Evolutionary conservation across 2,888 invertebrate species (phyloP).

Genomic region (Acrobasis consociella): DNA sequence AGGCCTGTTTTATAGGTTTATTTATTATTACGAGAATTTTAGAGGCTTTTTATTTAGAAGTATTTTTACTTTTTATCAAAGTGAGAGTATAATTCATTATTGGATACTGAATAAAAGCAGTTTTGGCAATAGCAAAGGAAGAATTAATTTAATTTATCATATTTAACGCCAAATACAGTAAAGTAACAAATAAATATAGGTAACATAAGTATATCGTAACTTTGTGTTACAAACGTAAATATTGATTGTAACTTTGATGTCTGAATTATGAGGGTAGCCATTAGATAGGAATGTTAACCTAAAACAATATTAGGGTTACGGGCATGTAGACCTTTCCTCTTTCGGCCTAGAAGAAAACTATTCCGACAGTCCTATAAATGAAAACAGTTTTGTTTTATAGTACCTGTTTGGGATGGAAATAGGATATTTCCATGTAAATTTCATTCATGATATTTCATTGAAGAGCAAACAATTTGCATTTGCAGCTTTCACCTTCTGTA

Average conservation of each 20-base stretch:
- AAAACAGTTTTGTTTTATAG: background rate
- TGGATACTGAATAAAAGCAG: too few species aligned
- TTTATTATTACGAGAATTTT: too few species aligned
- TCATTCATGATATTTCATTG: too few species aligned
- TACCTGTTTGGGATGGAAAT: background rate
- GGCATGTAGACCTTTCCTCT: constrained; percentile 3
- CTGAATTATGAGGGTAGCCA: constrained; percentile 2
- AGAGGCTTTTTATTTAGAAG: too few species aligned
- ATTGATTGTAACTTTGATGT: constrained; percentile 11
- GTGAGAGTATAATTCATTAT: too few species aligned
- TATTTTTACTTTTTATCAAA: too few species aligned
- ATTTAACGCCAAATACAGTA: background rate
- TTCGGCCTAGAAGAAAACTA: background rate
- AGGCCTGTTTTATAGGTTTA: too few species aligned
- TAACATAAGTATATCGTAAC: background rate
- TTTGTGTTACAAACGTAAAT: background rate
- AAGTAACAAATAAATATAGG: background rate
- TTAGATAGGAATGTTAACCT: constrained; percentile 9
- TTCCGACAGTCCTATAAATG: background rate
- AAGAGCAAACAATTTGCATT: too few species aligned
- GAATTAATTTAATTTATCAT: background rate
- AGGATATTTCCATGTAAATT: background rate
- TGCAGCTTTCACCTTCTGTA: too few species aligned
- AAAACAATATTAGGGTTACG: constrained; percentile 13
- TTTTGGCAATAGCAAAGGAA: too few species aligned